Evolutionary conservation across 1,140 invertebrate species (phyloP), one percentile per base, ranked within the genome.

Genomic region (Cecropterus lyciades): DNA sequence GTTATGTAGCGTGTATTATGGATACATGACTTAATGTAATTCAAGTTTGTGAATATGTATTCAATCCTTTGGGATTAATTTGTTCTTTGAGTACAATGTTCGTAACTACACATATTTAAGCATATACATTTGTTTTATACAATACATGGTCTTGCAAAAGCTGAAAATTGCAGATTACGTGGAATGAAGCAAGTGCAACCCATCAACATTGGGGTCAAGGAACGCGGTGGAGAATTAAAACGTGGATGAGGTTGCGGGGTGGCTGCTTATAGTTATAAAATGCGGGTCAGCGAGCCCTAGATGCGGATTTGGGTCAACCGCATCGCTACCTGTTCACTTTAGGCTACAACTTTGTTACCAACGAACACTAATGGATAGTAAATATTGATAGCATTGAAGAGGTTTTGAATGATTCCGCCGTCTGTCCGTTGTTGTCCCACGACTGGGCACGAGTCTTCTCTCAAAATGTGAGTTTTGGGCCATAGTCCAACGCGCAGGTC

Each of bases 161-260:
- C 13, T 13, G 24, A 16, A 60, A 48, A 60, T 48, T 48, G 14
- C 43, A 49, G 40, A 60, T 60, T 60, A 49, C 27, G 27, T 43
- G 16, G 45, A 37, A 20, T 60, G 57, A 49, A 27, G 27, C 27
- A 48, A 49, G 45, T 60, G 30, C 57, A 60, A 43, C 24, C 27
- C 37, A 43, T 49, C 57, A 49, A 30, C 57, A 60, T 37, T 16
- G 57, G 16, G 57, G 57, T 60, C 57, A 60, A 60, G 57, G 57
- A 60, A 60, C 57, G 37, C 16, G 43, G 57, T 48, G 27, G 46
- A 49, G 57, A 48, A 60, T 60, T 60, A 60, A 33, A 59, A 15
- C 43, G 43, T 59, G 56, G 56, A 59, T 59, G 42, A 59, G 43
- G 56, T 59, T 59, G 43, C 20, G 43, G 45, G 56, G 42, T 45